Evolutionary conservation across 2,113 vertebrate species (phyloP).

Genomic region (Callipepla californica): DNA sequence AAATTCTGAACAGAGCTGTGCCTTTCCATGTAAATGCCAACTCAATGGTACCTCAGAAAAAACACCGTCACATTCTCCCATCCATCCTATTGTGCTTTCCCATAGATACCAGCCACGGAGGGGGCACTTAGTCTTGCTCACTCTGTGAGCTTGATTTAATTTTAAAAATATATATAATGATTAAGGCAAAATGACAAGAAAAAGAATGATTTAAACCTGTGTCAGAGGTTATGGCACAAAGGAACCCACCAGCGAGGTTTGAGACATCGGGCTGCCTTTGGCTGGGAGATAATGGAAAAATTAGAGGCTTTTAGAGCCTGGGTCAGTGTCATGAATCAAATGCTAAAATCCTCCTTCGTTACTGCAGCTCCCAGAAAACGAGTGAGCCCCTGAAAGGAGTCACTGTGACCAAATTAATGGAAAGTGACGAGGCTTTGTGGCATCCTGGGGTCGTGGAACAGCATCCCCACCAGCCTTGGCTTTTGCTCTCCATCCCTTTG

Average conservation of each 20-base stretch:
- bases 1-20: rapidly evolving
- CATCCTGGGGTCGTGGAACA: neutral
- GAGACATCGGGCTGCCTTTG: neutral
- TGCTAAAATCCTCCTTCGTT: neutral
- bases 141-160: neutral
- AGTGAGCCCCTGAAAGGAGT: neutral
- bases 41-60: neutral
- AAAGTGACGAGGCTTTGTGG: neutral
- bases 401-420: neutral
- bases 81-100: neutral
- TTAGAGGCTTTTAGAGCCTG: neutral
- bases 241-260: neutral
- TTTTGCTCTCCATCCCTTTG: rapidly evolving
- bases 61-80: neutral
- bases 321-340: neutral
- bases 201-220: neutral
- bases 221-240: neutral
- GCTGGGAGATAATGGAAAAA: neutral
- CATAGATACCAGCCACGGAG: neutral
- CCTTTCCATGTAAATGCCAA: neutral
- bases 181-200: neutral
- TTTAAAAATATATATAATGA: neutral
- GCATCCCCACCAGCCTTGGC: rapidly evolving
- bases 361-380: neutral
- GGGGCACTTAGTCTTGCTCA: neutral